Conservation (phyloP, 2,888 invertebrate genomes). For the Meganola albula region DNA sequence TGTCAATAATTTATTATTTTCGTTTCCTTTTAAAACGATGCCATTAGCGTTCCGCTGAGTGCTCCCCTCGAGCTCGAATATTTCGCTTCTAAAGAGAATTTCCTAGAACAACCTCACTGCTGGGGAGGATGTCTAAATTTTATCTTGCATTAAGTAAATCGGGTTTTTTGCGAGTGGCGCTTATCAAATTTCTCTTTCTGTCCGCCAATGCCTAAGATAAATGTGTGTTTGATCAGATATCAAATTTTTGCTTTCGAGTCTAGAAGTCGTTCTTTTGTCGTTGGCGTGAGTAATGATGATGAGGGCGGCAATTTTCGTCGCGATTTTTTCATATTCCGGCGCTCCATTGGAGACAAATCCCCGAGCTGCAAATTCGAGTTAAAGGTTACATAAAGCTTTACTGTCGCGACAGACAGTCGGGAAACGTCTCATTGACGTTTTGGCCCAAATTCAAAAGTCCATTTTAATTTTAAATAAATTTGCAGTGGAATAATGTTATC, state of each 20-base stretch:
- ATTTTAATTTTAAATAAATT: conserved; percentile 14
- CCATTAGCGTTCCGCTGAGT: conserved; percentile 61
- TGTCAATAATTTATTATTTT: conserved; percentile 73
- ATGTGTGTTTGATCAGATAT: conserved; percentile 35
- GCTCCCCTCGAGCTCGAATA: conserved; percentile 50
- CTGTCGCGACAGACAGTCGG: conserved; percentile 5
- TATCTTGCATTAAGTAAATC: conserved; percentile 48
- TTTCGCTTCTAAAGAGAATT: conserved; percentile 46
- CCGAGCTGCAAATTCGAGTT: not conserved
- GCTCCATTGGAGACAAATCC: conserved; percentile 2
- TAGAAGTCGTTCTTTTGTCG: conserved; percentile 21
- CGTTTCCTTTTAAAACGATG: conserved; percentile 61
- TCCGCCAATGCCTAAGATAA: conserved; percentile 25
- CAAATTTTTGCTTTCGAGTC: conserved; percentile 27
- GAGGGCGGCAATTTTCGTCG: conserved; percentile 16
- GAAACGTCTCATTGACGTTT: conserved; percentile 6
- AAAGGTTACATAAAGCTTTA: too few relatives aligned
- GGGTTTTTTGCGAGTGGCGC: conserved; percentile 37
- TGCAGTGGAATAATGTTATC: conserved; percentile 8
- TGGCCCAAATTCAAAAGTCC: conserved; percentile 3
- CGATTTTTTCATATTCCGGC: conserved; percentile 8
- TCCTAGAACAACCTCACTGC: conserved; percentile 46
- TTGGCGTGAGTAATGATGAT: conserved; percentile 22
- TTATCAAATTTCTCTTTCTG: conserved; percentile 43
- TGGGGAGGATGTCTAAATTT: conserved; percentile 47